Base-by-base conservation (phyloP, 2,888 invertebrate species). In the Clistopyga incitator region DNA sequence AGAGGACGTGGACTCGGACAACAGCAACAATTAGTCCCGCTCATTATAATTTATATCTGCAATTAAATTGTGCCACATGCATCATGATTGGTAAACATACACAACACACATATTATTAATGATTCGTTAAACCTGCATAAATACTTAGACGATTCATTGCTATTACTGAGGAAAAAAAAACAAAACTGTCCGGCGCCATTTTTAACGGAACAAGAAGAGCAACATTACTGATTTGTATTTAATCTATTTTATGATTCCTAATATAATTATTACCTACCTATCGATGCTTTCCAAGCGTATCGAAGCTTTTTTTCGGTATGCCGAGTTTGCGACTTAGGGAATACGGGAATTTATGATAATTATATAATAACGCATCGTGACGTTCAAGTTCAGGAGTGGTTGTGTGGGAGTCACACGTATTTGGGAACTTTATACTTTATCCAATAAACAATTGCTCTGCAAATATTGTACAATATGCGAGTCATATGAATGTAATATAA, bases 1-100 rank as follows among this genome's bases (percentile, higher is more conserved):
- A 91, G 95, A 96, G 91, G 95, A 95, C 92, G 96, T 95, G 89
- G 96, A 95, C 91, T 94, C 94, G 89, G 95, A 93, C 89, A 94
- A 90, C 87, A 87, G 90, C 78, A 90, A 92, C 87, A 91, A 93
- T 88, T 93, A 92, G 88, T 87, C 84, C 74, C 84, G 88, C 86
- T 81, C 87, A 87, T 87, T 87, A 87, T 84, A 89, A 88, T 88
- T 89, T 90, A 88, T 86, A 89, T 89, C 88, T 89, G 88, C 88
- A 88, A 90, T 89, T 89, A 91, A 91, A 90, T 90, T 90, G 91
- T 92, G 91, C 92, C 91, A 91, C 90, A 90, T 86, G 87, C 88
- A 89, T 89, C 88, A 86, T 88, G 84, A 89, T 89, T 89, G 90
- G 89, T 90, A 88, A 90, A 89, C 90, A 86, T 90, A 89, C 87